phyloP scores from a whole-genome alignment of 2,113 vertebrate genomes.

The Propithecus coquereli region DNA sequence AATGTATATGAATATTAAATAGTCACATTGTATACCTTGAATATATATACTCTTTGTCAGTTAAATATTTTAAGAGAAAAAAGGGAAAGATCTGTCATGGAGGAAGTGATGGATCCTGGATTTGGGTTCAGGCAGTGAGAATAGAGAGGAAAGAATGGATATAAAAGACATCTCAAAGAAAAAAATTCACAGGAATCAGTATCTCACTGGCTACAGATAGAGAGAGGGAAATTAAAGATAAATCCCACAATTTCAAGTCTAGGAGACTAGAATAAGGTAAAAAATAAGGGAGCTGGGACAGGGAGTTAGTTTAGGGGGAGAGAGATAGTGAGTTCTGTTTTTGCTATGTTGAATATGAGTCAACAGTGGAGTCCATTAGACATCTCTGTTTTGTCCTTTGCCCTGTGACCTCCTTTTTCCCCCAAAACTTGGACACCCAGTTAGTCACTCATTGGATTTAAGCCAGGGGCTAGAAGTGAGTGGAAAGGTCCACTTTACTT shows the following conservation, averaged over 20 bases:
- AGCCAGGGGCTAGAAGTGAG: background rate
- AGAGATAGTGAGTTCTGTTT: background rate
- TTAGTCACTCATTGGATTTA: background rate
- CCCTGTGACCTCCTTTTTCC: background rate
- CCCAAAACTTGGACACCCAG: background rate
- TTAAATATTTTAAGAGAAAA: background rate
- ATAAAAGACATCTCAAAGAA: background rate
- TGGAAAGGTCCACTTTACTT: slow-evolving; percentile 9
- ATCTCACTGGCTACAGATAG: background rate
- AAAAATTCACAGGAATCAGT: background rate
- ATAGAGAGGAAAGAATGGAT: background rate
- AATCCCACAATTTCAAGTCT: background rate
- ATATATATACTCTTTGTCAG: background rate
- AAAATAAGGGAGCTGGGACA: background rate
- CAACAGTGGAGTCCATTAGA: background rate
- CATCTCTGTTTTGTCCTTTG: background rate
- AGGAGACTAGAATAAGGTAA: background rate
- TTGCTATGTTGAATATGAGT: background rate
- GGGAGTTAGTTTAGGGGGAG: background rate
- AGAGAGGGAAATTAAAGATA: slow-evolving; percentile 16
- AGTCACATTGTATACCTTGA: background rate
- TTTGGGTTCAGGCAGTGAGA: background rate
- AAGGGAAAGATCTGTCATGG: background rate
- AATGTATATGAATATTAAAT: background rate
- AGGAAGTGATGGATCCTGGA: background rate